Conservation (phyloP, 2,888 invertebrate species). For the Leptodirus hochenwartii region DNA sequence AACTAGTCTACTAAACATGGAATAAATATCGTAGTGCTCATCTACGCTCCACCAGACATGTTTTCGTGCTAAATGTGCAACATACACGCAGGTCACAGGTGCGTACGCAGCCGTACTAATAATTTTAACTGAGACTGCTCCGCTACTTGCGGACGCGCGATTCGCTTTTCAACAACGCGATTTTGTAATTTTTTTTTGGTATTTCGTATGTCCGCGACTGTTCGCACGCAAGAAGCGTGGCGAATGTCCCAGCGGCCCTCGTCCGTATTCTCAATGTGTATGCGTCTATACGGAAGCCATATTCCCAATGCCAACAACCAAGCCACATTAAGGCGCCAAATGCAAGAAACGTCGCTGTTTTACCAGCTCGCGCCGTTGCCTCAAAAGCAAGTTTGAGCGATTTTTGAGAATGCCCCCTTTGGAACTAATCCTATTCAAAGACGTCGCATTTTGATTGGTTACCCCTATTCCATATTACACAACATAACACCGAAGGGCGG, state of each 20-base stretch:
- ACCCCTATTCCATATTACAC: too few species aligned
- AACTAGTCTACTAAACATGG: conserved; percentile 18
- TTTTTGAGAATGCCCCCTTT: too few species aligned
- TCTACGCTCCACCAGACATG: conserved; percentile 26
- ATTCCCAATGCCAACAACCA: too few species aligned
- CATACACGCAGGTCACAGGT: conserved; percentile 88
- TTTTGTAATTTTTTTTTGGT: conserved; percentile 17
- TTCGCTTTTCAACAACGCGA: conserved; percentile 21
- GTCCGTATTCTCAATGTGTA: too few species aligned
- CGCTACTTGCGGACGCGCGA: conserved; percentile 27
- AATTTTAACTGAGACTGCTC: conserved; percentile 81
- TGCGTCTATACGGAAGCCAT: too few species aligned
- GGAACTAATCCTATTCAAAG: too few species aligned
- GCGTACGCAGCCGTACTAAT: conserved; percentile 91
- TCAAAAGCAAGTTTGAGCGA: too few species aligned
- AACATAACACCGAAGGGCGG: too few species aligned
- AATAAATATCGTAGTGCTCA: conserved; percentile 15
- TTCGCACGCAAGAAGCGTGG: conserved; percentile 5
- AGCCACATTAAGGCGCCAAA: too few species aligned
- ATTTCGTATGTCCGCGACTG: conserved; percentile 9
- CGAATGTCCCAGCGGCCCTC: background rate
- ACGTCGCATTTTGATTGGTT: too few species aligned
- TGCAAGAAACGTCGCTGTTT: too few species aligned
- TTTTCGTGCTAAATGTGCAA: conserved; percentile 28
- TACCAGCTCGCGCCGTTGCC: too few species aligned